Conservation (phyloP, 2,113 vertebrate species). For the Raja brachyura region DNA sequence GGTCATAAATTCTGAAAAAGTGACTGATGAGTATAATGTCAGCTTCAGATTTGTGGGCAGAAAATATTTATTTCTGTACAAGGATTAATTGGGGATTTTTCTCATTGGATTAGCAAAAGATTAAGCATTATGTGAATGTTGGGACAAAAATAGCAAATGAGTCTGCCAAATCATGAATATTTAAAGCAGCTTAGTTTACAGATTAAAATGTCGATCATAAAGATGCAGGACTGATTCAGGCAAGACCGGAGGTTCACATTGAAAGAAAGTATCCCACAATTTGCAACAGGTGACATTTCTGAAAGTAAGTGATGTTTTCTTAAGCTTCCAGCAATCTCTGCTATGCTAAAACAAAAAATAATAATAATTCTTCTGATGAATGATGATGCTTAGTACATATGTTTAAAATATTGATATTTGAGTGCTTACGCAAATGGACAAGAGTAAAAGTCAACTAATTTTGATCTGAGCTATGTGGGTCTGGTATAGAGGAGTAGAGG, state of each 20-base stretch:
- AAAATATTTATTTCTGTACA: background rate
- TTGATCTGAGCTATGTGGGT: background rate
- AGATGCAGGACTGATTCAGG: background rate
- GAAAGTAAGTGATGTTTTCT: background rate
- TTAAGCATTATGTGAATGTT: background rate
- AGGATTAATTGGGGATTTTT: background rate
- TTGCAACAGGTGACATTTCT: background rate
- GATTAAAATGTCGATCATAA: background rate
- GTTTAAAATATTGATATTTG: background rate
- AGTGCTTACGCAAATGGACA: background rate
- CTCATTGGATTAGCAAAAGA: constrained; percentile 5
- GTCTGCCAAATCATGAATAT: background rate
- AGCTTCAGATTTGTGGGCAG: background rate
- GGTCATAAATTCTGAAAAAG: background rate
- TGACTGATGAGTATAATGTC: background rate
- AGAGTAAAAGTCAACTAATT: background rate
- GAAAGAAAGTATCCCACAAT: background rate
- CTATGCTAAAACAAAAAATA: background rate
- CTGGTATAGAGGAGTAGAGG: too few relatives aligned
- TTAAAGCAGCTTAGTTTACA: background rate
- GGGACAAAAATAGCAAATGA: constrained; percentile 32
- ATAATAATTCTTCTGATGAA: background rate
- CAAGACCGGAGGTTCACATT: background rate
- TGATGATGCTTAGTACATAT: background rate
- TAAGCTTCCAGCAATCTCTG: background rate